These are phyloP conservation scores for Drosophila greeni DNA, from an alignment of 2,888 invertebrate genomes.

Conservation along the genomic window DNA sequence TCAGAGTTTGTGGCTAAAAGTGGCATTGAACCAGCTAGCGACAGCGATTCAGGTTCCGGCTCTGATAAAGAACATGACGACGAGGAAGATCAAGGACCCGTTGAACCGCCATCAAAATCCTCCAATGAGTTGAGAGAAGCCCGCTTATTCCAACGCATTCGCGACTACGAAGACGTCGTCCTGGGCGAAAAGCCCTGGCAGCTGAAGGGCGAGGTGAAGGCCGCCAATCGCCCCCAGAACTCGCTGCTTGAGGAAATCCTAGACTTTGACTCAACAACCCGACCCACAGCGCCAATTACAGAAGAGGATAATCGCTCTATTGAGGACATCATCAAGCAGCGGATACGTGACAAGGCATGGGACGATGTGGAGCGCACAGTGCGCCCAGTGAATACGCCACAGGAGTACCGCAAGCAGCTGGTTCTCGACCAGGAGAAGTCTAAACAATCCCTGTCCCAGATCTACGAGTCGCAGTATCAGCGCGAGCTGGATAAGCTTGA, in stretches of 20 bases:
- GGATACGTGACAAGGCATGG: conserved; percentile 95
- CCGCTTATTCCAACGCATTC: conserved; percentile 84
- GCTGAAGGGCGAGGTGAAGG: conserved; percentile 92
- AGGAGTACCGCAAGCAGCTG: conserved; percentile 91
- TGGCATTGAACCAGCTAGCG: conserved; percentile 57
- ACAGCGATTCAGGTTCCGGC: conserved; percentile 60
- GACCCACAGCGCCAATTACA: conserved; percentile 94
- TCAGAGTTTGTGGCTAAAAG: conserved; percentile 60
- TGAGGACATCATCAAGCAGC: conserved; percentile 93
- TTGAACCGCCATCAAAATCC: conserved; percentile 79
- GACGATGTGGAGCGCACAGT: conserved; percentile 94
- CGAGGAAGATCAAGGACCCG: conserved; percentile 43
- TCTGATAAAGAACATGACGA: conserved; percentile 51
- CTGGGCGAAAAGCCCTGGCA: conserved; percentile 95
- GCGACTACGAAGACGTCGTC: conserved; percentile 85
- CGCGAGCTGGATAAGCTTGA: conserved; percentile 82
- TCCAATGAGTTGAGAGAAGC: conserved; percentile 88
- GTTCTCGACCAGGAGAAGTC: conserved; percentile 96
- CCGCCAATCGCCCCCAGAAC: conserved; percentile 90
- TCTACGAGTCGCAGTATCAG: conserved; percentile 94
- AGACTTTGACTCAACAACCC: conserved; percentile 90
- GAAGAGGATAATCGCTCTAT: conserved; percentile 91
- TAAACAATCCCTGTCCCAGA: conserved; percentile 93
- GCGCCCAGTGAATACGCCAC: conserved; percentile 89
- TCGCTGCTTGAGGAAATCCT: conserved; percentile 94